Conservation (phyloP, 2,888 invertebrate species). For the Clanis bilineata region DNA sequence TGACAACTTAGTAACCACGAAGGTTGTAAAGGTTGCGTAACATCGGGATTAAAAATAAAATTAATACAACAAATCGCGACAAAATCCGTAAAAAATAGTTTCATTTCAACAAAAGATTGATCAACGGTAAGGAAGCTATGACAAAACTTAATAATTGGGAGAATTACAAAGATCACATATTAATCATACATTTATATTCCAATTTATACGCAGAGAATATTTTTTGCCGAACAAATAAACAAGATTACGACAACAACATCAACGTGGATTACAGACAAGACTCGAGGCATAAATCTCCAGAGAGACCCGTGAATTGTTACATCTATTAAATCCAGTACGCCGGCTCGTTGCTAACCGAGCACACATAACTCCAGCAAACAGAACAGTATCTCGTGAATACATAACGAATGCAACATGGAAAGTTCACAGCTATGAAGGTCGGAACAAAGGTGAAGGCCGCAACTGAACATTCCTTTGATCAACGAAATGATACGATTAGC, state of each 20-base stretch:
- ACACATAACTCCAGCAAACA: background rate
- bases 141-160: no score
- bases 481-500: background rate
- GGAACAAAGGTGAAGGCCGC: background rate
- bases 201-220: background rate
- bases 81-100: no score
- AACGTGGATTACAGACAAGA: background rate
- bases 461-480: background rate
- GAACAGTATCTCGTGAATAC: background rate
- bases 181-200: background rate
- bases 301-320: background rate
- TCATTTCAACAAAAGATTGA: no score
- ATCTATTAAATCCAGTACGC: background rate
- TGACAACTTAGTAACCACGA: no score
- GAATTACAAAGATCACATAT: background rate
- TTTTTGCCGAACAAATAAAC: background rate
- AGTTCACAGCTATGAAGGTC: background rate
- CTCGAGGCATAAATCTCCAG: background rate
- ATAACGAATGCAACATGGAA: background rate
- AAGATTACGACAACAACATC: background rate
- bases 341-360: background rate
- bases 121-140: no score
- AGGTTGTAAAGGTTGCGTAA: no score
- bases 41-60: no score
- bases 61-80: no score